Evolutionary conservation across 2,888 invertebrate species (phyloP).

Genomic region (Prionchulus punctatus): DNA sequence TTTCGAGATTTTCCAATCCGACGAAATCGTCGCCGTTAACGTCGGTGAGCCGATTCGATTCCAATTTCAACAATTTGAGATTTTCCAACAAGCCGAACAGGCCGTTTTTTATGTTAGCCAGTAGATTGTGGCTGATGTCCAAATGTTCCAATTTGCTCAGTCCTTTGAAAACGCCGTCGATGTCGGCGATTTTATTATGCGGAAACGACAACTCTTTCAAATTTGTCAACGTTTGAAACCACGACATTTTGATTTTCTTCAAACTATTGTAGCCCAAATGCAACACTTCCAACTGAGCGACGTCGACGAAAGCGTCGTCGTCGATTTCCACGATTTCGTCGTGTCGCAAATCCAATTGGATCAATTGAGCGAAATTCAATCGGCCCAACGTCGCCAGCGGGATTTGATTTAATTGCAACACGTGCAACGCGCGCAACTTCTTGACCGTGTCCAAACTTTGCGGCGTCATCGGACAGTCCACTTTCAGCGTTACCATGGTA

Average conservation of each 20-base stretch:
- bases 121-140: not conserved
- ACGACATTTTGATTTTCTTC: not conserved
- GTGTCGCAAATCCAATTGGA: not conserved
- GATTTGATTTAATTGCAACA: not conserved
- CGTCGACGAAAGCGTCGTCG: not conserved
- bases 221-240: not conserved
- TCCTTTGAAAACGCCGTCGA: not conserved
- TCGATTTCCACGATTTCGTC: not conserved
- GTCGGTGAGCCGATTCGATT: not conserved
- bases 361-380: not conserved
- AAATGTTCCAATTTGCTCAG: not conserved
- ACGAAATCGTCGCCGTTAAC: not conserved
- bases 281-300: not conserved
- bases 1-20: not conserved
- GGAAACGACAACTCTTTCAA: not conserved
- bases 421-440: not conserved
- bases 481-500: not conserved
- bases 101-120: not conserved
- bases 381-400: not conserved
- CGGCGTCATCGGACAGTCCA: not conserved
- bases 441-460: conserved; percentile 1
- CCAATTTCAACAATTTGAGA: not conserved
- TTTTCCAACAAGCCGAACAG: not conserved
- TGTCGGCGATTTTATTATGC: not conserved
- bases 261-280: not conserved